Conservation (phyloP, 2,797 vertebrate species). For the Oreonectes daqikongensis region DNA sequence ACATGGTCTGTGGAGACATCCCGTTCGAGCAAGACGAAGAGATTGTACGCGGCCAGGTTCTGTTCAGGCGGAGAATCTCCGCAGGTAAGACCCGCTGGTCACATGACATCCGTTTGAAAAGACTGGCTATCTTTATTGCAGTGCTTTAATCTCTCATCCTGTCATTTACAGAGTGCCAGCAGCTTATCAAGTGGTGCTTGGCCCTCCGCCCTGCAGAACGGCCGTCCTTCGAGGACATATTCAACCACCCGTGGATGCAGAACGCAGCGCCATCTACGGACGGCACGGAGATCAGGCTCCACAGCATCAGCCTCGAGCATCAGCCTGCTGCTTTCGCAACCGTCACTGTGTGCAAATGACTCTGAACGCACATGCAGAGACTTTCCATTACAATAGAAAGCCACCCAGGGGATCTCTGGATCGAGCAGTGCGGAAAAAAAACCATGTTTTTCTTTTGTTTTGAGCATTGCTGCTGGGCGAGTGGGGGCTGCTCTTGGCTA, state of each 20-base stretch:
- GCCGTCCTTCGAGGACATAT: slow-evolving; percentile 89
- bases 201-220: slow-evolving; percentile 87
- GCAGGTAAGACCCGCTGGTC: slow-evolving; percentile 73
- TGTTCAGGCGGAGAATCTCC: slow-evolving; percentile 86
- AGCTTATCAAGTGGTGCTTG: slow-evolving; percentile 89
- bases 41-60: slow-evolving; percentile 83
- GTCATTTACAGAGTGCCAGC: slow-evolving; percentile 79
- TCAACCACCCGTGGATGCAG: slow-evolving; percentile 92
- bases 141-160: slow-evolving; percentile 33
- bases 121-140: not conserved
- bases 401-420: slow-evolving; percentile 21
- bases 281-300: slow-evolving; percentile 83
- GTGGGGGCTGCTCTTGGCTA: slow-evolving; percentile 2
- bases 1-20: slow-evolving; percentile 96
- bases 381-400: slow-evolving; percentile 30
- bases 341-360: slow-evolving; percentile 58
- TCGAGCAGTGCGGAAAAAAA: slow-evolving; percentile 37
- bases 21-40: slow-evolving; percentile 95
- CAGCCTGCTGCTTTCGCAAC: slow-evolving; percentile 74
- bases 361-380: slow-evolving; percentile 21
- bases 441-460: slow-evolving; percentile 38
- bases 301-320: slow-evolving; percentile 85
- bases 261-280: slow-evolving; percentile 76
- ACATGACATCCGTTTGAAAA: not conserved
- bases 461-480: slow-evolving; percentile 46